phyloP scores from a whole-genome alignment of 2,797 vertebrate genomes.

The Menidia menidia region DNA sequence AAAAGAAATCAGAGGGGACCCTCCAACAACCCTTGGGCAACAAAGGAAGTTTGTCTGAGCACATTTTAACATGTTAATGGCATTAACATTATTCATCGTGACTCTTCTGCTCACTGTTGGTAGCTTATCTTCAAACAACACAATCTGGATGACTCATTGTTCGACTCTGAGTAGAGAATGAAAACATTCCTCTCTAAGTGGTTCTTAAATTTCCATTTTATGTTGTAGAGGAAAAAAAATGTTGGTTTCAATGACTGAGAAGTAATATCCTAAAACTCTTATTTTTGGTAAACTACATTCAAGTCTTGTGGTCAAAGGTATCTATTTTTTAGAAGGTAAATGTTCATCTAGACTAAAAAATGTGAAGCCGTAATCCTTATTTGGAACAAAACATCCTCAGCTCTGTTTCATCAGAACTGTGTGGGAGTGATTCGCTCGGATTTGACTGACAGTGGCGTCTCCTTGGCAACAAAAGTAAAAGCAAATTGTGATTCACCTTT shows the following conservation, averaged over 20 bases:
- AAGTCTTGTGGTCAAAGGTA: neutral
- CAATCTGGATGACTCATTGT: neutral
- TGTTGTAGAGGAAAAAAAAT: too few species aligned
- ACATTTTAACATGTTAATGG: too few species aligned
- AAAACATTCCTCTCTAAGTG: too few species aligned
- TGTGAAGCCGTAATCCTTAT: neutral
- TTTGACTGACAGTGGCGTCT: slow-evolving; percentile 3
- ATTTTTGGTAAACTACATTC: neutral
- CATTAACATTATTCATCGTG: too few species aligned
- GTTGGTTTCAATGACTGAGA: too few species aligned
- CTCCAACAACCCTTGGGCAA: too few species aligned
- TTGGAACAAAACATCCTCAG: neutral
- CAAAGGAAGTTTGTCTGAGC: too few species aligned
- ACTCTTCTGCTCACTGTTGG: neutral
- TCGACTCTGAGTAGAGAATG: too few species aligned
- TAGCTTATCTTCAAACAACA: too few species aligned
- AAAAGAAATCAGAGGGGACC: too few species aligned
- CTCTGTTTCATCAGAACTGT: neutral
- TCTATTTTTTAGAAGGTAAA: neutral
- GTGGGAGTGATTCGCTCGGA: neutral
- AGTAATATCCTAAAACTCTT: neutral
- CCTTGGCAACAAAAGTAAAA: neutral
- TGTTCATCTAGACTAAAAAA: neutral
- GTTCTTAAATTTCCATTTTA: too few species aligned
- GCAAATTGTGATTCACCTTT: neutral